These are phyloP conservation scores for Thymelicus lineola DNA, from an alignment of 2,888 invertebrate species.

Conservation along the genomic window DNA sequence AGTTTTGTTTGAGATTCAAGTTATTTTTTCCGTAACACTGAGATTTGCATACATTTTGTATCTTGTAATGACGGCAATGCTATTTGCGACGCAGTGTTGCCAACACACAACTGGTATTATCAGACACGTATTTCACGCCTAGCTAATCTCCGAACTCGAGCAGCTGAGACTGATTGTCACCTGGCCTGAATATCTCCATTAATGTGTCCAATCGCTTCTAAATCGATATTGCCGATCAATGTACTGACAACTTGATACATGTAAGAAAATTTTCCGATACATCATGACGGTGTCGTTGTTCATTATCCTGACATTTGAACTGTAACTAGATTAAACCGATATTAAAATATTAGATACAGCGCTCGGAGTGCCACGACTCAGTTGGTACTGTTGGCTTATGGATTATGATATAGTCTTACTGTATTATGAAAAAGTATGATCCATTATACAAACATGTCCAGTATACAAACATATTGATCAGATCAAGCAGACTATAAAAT, in stretches of 20 bases:
- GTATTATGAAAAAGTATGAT: too few species aligned
- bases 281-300: neutral
- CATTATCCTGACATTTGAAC: neutral
- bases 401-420: too few species aligned
- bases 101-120: conserved; percentile 18
- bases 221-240: conserved; percentile 28
- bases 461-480: too few species aligned
- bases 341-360: too few species aligned
- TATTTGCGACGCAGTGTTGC: neutral
- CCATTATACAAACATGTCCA: too few species aligned
- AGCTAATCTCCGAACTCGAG: conserved; percentile 27
- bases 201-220: conserved; percentile 26
- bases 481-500: too few species aligned
- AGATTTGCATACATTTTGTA: neutral
- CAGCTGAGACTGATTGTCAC: conserved; percentile 27
- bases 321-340: too few species aligned
- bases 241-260: conserved; percentile 21
- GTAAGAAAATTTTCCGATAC: conserved; percentile 21
- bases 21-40: neutral
- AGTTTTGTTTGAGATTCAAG: neutral
- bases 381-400: too few species aligned
- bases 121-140: conserved; percentile 29
- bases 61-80: neutral
- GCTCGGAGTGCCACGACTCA: too few species aligned
- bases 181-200: conserved; percentile 35